phyloP scores from a whole-genome alignment of 2,797 vertebrate species.

The Glyptemys insculpta region DNA sequence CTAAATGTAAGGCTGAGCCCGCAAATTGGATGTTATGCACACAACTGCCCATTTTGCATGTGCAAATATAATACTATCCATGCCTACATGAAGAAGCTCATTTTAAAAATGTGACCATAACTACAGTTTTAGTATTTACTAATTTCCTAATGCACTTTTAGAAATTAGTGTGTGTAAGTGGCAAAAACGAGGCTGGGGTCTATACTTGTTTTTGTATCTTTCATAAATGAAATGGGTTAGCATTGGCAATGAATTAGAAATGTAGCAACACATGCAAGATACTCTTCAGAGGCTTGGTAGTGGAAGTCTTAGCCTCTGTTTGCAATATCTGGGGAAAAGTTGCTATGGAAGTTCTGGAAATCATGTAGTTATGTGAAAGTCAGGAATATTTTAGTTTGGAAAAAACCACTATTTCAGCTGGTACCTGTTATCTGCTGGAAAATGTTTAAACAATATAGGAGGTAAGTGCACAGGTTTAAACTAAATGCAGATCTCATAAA shows the following conservation, averaged over 20 bases:
- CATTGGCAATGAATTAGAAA: not conserved
- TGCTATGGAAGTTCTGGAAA: not conserved
- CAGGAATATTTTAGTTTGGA: not conserved
- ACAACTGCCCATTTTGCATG: not conserved
- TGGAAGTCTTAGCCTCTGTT: not conserved
- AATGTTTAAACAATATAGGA: conserved; percentile 9
- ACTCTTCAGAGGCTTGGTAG: not conserved
- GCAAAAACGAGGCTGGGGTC: not conserved
- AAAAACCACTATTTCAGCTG: not conserved
- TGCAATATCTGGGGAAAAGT: not conserved
- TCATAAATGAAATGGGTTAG: not conserved
- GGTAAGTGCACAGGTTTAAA: conserved; percentile 3
- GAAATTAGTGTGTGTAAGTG: not conserved
- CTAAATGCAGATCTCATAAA: conserved; percentile 22
- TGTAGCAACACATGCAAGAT: not conserved
- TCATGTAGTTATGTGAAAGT: not conserved
- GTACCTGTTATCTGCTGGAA: conserved; percentile 4
- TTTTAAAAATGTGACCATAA: not conserved
- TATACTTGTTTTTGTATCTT: not conserved
- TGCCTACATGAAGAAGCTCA: not conserved
- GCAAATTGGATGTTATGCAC: not conserved
- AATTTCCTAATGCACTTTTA: not conserved
- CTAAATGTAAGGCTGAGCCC: not conserved
- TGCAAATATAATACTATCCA: not conserved
- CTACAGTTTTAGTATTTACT: not conserved